Evolutionary conservation across 1,140 invertebrate genomes (phyloP).

Genomic region (Eumeta japonica): DNA sequence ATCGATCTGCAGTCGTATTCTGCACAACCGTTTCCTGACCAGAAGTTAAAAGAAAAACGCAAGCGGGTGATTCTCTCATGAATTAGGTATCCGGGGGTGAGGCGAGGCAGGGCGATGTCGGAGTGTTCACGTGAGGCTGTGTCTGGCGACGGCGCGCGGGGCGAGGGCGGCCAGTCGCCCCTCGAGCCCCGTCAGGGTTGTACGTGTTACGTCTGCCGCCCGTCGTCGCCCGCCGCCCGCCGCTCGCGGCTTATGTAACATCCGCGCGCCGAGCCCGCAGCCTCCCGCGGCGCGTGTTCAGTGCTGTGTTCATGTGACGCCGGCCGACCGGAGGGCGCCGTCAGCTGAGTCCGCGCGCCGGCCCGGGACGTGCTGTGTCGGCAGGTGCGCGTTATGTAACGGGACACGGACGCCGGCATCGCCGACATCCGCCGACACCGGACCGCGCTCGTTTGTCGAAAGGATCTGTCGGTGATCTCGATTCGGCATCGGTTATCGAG

Average conservation of each 20-base stretch:
- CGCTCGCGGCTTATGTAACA: constrained; percentile 51
- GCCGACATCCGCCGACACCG: constrained; percentile 5
- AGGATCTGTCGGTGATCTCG: constrained; percentile 15
- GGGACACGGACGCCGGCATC: constrained; percentile 18
- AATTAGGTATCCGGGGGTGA: no score
- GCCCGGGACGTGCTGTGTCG: no score
- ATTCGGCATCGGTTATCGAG: no score
- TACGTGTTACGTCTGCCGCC: constrained; percentile 43
- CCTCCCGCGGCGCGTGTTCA: constrained; percentile 35
- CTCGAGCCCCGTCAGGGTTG: constrained; percentile 40
- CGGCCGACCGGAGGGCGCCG: no score
- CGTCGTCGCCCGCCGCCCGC: no score
- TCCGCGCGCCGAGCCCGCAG: constrained; percentile 49
- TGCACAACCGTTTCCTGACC: no score
- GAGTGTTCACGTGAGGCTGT: no score
- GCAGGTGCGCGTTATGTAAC: constrained; percentile 50
- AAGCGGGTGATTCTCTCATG: no score
- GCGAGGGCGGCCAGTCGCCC: constrained; percentile 48
- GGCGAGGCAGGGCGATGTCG: no score
- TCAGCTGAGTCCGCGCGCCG: no score
- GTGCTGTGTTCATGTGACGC: constrained; percentile 20
- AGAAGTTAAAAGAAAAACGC: no score
- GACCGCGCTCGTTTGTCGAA: constrained; percentile 7
- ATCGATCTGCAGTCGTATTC: no score
- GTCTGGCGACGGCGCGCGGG: constrained; percentile 23